phyloP scores from a whole-genome alignment of 2,113 vertebrate species.

The Gopherus evgoodei region DNA sequence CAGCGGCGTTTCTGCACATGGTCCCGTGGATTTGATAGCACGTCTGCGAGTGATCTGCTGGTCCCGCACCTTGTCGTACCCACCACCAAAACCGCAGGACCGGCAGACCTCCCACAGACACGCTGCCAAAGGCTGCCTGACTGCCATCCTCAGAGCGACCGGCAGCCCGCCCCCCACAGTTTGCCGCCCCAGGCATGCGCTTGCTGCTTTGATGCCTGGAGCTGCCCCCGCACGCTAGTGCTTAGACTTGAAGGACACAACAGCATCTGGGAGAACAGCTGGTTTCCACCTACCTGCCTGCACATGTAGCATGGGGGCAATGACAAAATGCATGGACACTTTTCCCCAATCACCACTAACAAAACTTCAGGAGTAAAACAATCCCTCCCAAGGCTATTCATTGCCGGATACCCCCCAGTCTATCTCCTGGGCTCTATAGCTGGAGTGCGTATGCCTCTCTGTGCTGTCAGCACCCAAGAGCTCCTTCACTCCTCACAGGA shows the following conservation, averaged over 20 bases:
- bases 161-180: too few species aligned
- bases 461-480: background rate
- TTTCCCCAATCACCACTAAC: background rate
- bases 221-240: background rate
- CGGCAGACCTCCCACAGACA: too few species aligned
- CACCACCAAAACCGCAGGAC: too few species aligned
- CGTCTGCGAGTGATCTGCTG: too few species aligned
- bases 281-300: background rate
- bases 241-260: background rate
- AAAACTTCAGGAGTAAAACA: background rate
- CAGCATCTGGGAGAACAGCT: background rate
- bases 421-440: background rate
- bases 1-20: too few species aligned
- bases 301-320: too few species aligned
- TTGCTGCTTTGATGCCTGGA: too few species aligned
- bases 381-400: background rate
- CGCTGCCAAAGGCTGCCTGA: too few species aligned
- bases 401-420: background rate
- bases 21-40: too few species aligned
- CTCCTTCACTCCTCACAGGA: background rate
- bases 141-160: too few species aligned
- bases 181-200: too few species aligned
- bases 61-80: too few species aligned
- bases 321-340: background rate
- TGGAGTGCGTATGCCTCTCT: background rate